Base-by-base conservation (phyloP, 2,113 vertebrate species). In the Gobiocypris rarus region DNA sequence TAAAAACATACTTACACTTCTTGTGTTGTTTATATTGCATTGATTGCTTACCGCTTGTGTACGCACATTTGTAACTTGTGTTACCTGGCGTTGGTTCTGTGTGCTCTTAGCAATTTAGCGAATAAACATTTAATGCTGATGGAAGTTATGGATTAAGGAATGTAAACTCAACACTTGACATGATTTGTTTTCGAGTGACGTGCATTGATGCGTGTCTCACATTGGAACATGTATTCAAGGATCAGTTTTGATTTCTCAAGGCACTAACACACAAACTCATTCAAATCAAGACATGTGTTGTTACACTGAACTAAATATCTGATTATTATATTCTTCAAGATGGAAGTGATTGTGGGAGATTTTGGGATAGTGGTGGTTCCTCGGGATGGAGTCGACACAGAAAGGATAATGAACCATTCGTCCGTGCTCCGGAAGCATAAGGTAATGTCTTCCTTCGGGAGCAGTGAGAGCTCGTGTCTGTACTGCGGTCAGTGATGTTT, bases 311-410 rank as follows among this genome's bases (percentile, higher is more conserved):
- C n/a, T 74, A 17, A n/a, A 74, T 74, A 28, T 59, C 9, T 80
- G 22, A 45, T 45, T 56, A 10, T 79, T 48, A 69, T 8, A 84
- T 86, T 26, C 92, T 88, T 86, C 71, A 89, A 99, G 98, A 98
- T 99, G 98, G 97, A 98, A 86, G 97, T 99, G 90, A 99, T 99
- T 0, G 97, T 99, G 0, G 98, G 98, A 1, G 98, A 99, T 85
- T 99, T 99, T 0, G 98, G 98, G 61, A 98, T 99, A 0, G 98
- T 99, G 86, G 97, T 98, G 86, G 98, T 99, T 63, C 98, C 98
- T 45, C 96, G 98, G 81, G 98, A 99, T 0, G 96, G 96, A 75
- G 93, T 91, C 0, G 96, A 99, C 90, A 97, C 98, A 0, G 97
- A 98, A 86, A 91, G 94, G 78, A 99, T 99, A 93, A 97, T 98